Conservation (phyloP, 2,888 invertebrate species). For the Abrostola triplasia region DNA sequence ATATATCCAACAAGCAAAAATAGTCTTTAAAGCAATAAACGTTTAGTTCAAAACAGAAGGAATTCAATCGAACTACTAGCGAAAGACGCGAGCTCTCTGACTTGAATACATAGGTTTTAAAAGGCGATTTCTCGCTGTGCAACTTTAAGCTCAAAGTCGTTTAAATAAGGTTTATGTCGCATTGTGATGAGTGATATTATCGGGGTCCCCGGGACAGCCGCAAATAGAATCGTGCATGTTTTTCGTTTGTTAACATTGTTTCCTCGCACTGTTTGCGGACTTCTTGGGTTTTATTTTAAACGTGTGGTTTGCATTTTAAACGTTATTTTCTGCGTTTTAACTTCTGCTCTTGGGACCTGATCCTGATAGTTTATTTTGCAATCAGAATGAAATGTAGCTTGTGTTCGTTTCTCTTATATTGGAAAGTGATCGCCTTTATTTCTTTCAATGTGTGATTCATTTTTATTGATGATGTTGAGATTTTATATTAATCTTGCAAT, state of each 20-base stretch:
- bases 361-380: conserved; percentile 13
- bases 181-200: conserved; percentile 49
- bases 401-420: conserved; percentile 9
- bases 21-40: conserved; percentile 13
- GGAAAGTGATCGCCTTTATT: not conserved
- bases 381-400: conserved; percentile 11
- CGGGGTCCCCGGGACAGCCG: conserved; percentile 56
- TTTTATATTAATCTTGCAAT: too few relatives aligned
- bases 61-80: conserved; percentile 34
- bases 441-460: not conserved
- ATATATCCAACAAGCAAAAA: conserved; percentile 26
- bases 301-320: conserved; percentile 61
- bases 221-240: conserved; percentile 62
- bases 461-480: too few relatives aligned
- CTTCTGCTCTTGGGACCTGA: conserved; percentile 8
- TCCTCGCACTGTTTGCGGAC: conserved; percentile 58
- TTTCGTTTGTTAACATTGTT: conserved; percentile 60
- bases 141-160: conserved; percentile 47
- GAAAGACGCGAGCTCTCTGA: conserved; percentile 53
- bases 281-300: conserved; percentile 57
- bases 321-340: conserved; percentile 25
- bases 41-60: conserved; percentile 29
- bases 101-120: conserved; percentile 46
- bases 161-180: conserved; percentile 30
- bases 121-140: conserved; percentile 36